These are phyloP conservation scores for Drosophila tropicalis DNA, from an alignment of 1,140 invertebrate genomes.

Conservation along the genomic window DNA sequence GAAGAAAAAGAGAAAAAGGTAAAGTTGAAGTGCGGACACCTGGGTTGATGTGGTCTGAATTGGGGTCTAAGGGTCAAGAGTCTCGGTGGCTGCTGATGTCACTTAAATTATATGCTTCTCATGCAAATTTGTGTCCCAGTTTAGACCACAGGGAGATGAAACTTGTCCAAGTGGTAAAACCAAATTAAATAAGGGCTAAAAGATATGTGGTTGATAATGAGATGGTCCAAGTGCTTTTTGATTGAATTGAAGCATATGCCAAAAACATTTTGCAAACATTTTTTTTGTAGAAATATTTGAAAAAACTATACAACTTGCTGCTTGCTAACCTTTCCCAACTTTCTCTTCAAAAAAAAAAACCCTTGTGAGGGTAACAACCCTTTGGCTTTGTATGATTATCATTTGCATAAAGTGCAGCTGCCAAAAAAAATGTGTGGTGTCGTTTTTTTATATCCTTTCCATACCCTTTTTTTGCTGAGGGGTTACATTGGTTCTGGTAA, in stretches of 20 bases:
- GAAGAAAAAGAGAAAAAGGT: conserved; percentile 25
- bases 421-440: conserved; percentile 47
- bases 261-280: neutral
- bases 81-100: conserved; percentile 38
- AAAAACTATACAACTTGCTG: no score
- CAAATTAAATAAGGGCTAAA: conserved; percentile 21
- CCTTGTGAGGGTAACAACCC: conserved; percentile 3
- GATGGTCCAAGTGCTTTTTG: conserved; percentile 7
- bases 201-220: neutral
- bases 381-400: conserved; percentile 22
- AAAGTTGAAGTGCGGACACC: conserved; percentile 38
- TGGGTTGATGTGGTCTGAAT: neutral
- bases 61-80: conserved; percentile 35
- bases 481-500: neutral
- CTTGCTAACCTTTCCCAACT: neutral
- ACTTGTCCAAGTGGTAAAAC: neutral
- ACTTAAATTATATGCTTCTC: conserved; percentile 37
- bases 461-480: conserved; percentile 23
- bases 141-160: conserved; percentile 12
- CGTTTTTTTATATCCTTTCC: conserved; percentile 33
- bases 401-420: conserved; percentile 70
- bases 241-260: conserved; percentile 13
- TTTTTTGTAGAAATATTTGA: neutral
- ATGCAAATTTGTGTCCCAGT: conserved; percentile 42
- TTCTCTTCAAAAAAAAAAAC: neutral